A percentile compares a stretch with the other conserved stretches of the same genome.
Conservation (phyloP, 2,888 invertebrate genomes). For the Malachius bipustulatus region DNA sequence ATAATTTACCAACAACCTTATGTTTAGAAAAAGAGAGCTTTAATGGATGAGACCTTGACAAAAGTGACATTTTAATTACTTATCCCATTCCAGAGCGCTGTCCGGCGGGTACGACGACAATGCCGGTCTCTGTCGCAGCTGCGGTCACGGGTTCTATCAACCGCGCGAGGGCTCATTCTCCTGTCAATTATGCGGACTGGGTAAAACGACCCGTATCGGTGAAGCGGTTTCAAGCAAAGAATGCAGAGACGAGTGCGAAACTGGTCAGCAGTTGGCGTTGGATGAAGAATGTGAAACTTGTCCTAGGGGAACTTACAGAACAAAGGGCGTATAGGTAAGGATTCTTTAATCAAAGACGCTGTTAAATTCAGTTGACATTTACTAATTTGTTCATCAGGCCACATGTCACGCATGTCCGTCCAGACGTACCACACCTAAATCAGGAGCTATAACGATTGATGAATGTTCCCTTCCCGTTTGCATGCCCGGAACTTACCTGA, state of each 20-base stretch:
- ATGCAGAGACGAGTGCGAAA: slow-evolving; percentile 82
- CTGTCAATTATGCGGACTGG: slow-evolving; percentile 77
- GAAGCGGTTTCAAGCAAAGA: slow-evolving; percentile 81
- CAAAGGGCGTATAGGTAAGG: slow-evolving; percentile 80
- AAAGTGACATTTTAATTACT: no score
- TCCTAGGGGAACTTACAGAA: slow-evolving; percentile 58
- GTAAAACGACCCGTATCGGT: slow-evolving; percentile 81
- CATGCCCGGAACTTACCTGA: slow-evolving; percentile 71
- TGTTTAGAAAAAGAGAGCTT: no score
- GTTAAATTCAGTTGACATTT: no score
- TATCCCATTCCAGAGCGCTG: slow-evolving; percentile 75
- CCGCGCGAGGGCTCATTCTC: slow-evolving; percentile 82
- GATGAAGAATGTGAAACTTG: slow-evolving; percentile 90
- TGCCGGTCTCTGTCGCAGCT: slow-evolving; percentile 78
- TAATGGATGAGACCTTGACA: no score
- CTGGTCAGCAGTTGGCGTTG: slow-evolving; percentile 71
- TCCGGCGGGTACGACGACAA: slow-evolving; percentile 82
- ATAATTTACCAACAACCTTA: no score
- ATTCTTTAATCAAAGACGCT: no score
- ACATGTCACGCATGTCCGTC: slow-evolving; percentile 79
- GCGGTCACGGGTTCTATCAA: slow-evolving; percentile 91
- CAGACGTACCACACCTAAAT: slow-evolving; percentile 79
- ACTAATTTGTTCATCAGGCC: no score
- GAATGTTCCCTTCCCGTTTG: slow-evolving; percentile 90
- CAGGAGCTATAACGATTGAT: slow-evolving; percentile 72